A percentile compares a stretch with the other conserved stretches of the same genome.
Conservation (phyloP, 2,888 invertebrate genomes). For the Drosophila acutilabella region DNA sequence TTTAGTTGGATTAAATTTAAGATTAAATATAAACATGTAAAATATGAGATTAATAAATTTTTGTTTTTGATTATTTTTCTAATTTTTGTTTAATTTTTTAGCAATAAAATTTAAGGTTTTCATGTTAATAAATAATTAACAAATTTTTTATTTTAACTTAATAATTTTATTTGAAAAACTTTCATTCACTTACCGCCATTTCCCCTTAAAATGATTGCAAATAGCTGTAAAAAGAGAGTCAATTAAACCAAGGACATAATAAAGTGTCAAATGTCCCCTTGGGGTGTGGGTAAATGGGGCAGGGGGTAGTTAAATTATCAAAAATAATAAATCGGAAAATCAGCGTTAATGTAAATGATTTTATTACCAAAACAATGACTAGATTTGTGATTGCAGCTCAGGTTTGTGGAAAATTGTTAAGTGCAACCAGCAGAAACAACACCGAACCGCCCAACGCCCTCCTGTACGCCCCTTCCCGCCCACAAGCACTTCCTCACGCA, state of each 20-base stretch:
- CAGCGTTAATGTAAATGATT: constrained; percentile 21
- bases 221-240: neutral
- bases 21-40: too few species aligned
- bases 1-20: too few species aligned
- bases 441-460: neutral
- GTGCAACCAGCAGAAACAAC: constrained; percentile 5
- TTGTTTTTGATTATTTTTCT: too few species aligned
- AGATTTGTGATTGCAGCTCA: constrained; percentile 15
- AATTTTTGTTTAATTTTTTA: too few species aligned
- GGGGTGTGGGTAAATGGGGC: neutral
- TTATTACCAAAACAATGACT: constrained; percentile 22
- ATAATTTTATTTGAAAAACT: neutral
- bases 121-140: too few species aligned
- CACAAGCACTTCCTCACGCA: neutral
- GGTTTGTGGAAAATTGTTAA: constrained; percentile 9
- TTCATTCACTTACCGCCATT: neutral
- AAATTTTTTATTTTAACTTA: neutral
- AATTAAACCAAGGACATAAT: constrained; percentile 14
- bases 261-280: constrained; percentile 1
- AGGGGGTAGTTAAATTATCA: neutral
- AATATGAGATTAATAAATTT: too few species aligned
- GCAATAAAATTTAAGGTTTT: too few species aligned
- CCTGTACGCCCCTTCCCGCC: too few species aligned
- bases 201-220: neutral
- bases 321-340: constrained; percentile 13